Base-by-base conservation (phyloP, 1,140 invertebrate species). In the Bombus affinis region DNA sequence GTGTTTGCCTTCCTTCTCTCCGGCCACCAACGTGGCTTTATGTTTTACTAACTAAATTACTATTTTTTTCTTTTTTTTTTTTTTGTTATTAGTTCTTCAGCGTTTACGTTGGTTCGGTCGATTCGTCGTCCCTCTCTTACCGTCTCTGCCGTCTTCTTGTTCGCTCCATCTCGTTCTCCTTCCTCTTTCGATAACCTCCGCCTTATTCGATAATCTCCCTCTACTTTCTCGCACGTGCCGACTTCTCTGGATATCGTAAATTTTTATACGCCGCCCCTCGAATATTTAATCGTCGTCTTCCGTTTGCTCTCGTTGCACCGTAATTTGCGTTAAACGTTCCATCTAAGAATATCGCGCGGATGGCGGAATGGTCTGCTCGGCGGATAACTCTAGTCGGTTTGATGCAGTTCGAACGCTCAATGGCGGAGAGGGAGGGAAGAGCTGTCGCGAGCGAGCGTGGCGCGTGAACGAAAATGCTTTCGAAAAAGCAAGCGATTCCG, bases 21-120 rank as follows among this genome's bases (percentile, higher is more conserved):
- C 93, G 92, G 90, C 92, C 92, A 93, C 91, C 92, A 93, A 90
- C 89, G 87, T 92, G 93, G 93, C 94, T 95, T 95, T 95, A 95
- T 95, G 93, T 95, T 95, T 95, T 95, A 95, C 94, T 95, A 95
- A 95, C 94, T 95, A 94, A 95, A 95, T 95, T 95, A 95, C 94
- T 95, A 93, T 95, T 95, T 95, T 94, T 93, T 92, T 94, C 13
- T 93, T 92, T 35, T 9, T 25, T n/a, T 35, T 44, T 93, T 92
- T 94, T 95, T 92, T 94, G 93, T 92, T 93, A 93, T 94, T 93
- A 91, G 88, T 92, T 91, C 92, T 92, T 93, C 90, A 89, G 87
- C 93, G 93, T 94, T 95, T 94, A 95, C 94, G 93, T 95, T 95
- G 92, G 93, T 91, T 92, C 94, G 94, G 95, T 95, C 94, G 94